These are phyloP conservation scores for Nibea albiflora DNA, from an alignment of 2,113 vertebrate species.

Conservation along the genomic window DNA sequence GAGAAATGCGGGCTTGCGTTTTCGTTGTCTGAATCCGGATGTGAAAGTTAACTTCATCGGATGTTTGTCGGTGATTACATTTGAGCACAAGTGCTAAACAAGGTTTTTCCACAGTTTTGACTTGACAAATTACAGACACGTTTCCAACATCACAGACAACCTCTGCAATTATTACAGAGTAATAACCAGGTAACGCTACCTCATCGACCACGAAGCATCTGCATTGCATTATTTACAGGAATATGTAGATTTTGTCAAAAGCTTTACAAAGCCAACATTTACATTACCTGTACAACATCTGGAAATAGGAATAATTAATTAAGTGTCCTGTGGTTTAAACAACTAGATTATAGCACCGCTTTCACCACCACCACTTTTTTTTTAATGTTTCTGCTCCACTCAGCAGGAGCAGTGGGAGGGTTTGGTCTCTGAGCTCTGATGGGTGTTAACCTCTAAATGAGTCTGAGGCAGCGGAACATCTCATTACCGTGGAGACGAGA, in stretches of 20 bases:
- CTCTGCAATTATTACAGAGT: too few species aligned
- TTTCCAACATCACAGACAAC: too few species aligned
- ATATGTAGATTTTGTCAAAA: not conserved
- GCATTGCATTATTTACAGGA: not conserved
- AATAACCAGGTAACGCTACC: too few species aligned
- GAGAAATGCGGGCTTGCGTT: not conserved
- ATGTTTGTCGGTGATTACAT: not conserved
- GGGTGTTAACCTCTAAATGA: slow-evolving; percentile 66
- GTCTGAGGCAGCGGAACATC: slow-evolving; percentile 61
- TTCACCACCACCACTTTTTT: not conserved
- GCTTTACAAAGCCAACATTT: not conserved
- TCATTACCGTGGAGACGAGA: slow-evolving; percentile 69
- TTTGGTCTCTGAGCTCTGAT: slow-evolving; percentile 37
- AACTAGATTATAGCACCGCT: not conserved
- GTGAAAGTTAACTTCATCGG: too few species aligned
- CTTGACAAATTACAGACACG: too few species aligned
- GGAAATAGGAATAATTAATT: not conserved
- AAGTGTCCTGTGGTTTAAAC: not conserved
- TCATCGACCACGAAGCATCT: not conserved
- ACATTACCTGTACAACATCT: not conserved
- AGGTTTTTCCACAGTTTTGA: not conserved
- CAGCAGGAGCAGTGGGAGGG: slow-evolving; percentile 6
- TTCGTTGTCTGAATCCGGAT: not conserved
- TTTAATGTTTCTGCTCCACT: not conserved
- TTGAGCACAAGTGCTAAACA: not conserved